phyloP scores from a whole-genome alignment of 2,113 vertebrate genomes.

The Calidris pygmaea region DNA sequence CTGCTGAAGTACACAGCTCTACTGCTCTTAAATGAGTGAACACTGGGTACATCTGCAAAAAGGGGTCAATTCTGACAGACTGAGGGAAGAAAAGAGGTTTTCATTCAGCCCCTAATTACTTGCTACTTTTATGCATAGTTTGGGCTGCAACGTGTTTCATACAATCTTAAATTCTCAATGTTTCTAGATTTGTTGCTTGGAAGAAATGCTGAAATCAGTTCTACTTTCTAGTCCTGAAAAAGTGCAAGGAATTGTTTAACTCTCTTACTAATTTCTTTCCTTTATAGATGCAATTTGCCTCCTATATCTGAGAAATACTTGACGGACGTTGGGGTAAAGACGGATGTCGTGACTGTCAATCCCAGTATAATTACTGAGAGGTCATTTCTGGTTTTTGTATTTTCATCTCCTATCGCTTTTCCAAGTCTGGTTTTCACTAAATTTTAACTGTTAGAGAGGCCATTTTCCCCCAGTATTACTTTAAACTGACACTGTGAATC shows the following conservation, averaged over 20 bases:
- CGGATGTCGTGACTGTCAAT: conserved; percentile 95
- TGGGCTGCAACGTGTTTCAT: neutral
- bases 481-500: neutral
- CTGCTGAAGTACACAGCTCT: neutral
- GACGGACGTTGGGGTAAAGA: conserved; percentile 91
- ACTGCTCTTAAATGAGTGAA: neutral
- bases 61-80: neutral
- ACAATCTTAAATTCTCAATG: neutral
- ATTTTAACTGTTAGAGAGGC: neutral
- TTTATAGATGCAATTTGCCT: conserved; percentile 91
- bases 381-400: conserved; percentile 54
- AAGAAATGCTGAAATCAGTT: neutral
- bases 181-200: neutral
- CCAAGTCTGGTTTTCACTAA: neutral
- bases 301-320: conserved; percentile 92
- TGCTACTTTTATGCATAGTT: neutral
- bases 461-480: neutral
- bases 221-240: neutral
- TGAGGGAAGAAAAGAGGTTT: neutral
- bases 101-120: neutral
- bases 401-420: neutral
- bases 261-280: neutral
- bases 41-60: neutral
- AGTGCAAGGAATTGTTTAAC: neutral
- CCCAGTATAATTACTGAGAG: conserved; percentile 97